Evolutionary conservation across 2,888 invertebrate species (phyloP).

Genomic region (Cryptosula pallasiana): DNA sequence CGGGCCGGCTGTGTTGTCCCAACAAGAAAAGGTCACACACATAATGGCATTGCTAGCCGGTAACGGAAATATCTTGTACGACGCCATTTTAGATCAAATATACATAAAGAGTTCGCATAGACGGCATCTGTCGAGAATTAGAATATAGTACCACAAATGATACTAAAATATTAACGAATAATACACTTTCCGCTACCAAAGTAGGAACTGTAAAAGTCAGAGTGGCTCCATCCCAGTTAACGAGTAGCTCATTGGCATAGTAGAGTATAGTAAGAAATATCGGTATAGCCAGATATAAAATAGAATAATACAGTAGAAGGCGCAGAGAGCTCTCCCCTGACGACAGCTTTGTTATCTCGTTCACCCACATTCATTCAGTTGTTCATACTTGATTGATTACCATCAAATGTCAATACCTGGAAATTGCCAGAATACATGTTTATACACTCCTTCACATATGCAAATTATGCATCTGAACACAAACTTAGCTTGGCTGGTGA

Average conservation of each 20-base stretch:
- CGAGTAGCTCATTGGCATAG: background rate
- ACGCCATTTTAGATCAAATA: background rate
- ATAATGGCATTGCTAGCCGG: background rate
- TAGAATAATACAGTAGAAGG: background rate
- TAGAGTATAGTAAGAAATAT: background rate
- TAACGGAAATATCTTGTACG: background rate
- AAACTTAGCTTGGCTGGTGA: no score
- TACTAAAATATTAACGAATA: conserved; percentile 3
- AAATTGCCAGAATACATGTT: background rate
- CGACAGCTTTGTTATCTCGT: background rate
- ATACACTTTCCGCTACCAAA: conserved; percentile 3
- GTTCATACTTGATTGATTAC: background rate
- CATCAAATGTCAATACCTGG: background rate
- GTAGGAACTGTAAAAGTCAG: background rate
- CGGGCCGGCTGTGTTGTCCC: conserved; percentile 21
- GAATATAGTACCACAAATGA: conserved; percentile 11
- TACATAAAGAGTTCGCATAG: background rate
- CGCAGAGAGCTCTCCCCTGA: background rate
- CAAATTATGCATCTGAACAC: no score
- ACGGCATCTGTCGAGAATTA: background rate
- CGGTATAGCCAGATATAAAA: background rate
- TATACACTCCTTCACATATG: no score
- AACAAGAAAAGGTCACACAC: background rate
- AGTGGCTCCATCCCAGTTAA: conserved; percentile 10
- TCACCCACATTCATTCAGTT: conserved; percentile 4